Evolutionary conservation across 37 sponge, comb jelly and placozoan genomes (phyloP), one percentile per base, ranked within the genome.

Genomic region (Amphimedon queenslandica): DNA sequence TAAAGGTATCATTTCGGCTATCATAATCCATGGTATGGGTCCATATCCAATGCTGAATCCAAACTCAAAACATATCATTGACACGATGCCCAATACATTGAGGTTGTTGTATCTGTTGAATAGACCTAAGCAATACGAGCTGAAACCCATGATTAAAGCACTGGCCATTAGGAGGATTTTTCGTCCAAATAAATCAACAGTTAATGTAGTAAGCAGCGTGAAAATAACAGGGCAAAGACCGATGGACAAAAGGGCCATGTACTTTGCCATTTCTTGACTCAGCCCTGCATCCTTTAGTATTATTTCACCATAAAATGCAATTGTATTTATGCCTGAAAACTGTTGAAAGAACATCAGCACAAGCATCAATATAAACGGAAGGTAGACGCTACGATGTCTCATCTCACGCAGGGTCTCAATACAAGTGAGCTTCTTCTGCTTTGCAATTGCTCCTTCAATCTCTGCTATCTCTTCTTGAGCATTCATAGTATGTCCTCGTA

Each of bases 171-270:
- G n/a, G n/a, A 80, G 47, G 16, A 76, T 1, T 1, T 76, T 53
- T 43, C 83, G 37, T 37, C 83, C 83, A 42, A 77, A 40, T 23
- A 58, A 29, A 33, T 82, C 83, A 61, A 82, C 64, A 27, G 77
- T 25, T 4, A 82, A 57, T 16, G 42, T 16, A 29, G 71, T 39
- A 47, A 47, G 8, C 13, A 47, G 13, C 13, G 51, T 47, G 51
- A 8, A 8, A 18, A 47, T 47, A 8, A 23, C 64, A 40, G 4
- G 66, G 6, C 28, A 60, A 47, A 4, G n/a, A 27, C 18, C 64
- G 10, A 67, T 77, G 1, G 63, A 53, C 13, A 58, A 58, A 27
- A 41, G 61, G 58, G 57, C 40, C 3, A 37, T 23, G 20, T 66
- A 56, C 4, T 55, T 11, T 33, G 69, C 55, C 4, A 34, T 5